phyloP scores from a whole-genome alignment of 2,888 invertebrate species.

The Branchipolynoe longqiensis region DNA sequence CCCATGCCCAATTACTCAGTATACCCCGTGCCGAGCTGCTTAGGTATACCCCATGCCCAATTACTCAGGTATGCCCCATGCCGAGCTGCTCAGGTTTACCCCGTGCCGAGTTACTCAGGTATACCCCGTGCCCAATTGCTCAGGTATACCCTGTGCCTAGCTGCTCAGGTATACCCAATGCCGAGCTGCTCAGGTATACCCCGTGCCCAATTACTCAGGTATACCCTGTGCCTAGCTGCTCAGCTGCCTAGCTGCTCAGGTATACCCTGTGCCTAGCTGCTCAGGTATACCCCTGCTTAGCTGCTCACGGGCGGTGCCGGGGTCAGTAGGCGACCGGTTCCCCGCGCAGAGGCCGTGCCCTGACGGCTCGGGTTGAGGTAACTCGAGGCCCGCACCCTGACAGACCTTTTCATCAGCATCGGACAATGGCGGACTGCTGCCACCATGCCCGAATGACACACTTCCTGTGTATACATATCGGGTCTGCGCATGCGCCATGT shows the following conservation, averaged over 20 bases:
- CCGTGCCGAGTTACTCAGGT: neutral
- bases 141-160: neutral
- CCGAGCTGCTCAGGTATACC: neutral
- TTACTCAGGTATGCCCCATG: too few species aligned
- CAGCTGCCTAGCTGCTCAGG: constrained; percentile 44
- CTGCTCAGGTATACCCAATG: neutral
- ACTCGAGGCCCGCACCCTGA: neutral
- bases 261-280: constrained; percentile 5
- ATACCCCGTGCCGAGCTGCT: constrained; percentile 10
- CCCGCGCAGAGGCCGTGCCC: neutral
- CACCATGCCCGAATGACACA: neutral
- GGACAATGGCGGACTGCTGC: neutral
- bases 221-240: neutral
- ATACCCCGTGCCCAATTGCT: neutral
- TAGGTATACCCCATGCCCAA: too few species aligned
- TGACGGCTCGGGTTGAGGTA: constrained; percentile 2
- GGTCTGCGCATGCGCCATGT: too few species aligned
- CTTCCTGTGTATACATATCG: too few species aligned
- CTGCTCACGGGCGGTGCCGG: constrained; percentile 15
- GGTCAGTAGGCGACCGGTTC: neutral
- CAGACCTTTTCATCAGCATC: constrained; percentile 19
- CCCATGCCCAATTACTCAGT: too few species aligned
- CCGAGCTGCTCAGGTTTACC: neutral
- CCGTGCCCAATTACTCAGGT: too few species aligned
- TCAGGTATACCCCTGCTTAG: too few species aligned